phyloP scores from a whole-genome alignment of 23 tunicate genomes.

The Ascidia mentula region DNA sequence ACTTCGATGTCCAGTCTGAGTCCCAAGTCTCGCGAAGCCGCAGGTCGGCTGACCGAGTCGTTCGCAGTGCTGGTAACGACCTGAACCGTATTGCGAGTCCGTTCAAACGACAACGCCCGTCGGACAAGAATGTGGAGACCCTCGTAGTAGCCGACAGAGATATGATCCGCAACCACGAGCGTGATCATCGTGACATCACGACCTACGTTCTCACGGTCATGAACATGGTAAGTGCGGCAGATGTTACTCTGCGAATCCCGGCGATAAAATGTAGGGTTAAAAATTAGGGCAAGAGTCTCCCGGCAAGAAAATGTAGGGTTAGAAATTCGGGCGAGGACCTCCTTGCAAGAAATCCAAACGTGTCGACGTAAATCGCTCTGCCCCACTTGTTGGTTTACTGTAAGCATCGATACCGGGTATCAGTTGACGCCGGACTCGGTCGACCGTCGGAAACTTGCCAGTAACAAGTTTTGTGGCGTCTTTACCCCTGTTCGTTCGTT shows the following conservation, averaged over 20 bases:
- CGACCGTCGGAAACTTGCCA: too few species aligned
- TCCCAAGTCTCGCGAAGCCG: slow-evolving; percentile 5
- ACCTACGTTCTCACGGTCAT: slow-evolving; percentile 89
- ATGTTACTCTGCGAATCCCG: neutral
- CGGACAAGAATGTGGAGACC: slow-evolving; percentile 63
- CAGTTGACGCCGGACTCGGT: neutral
- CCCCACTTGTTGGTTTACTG: neutral
- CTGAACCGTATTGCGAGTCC: neutral
- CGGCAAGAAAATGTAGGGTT: too few species aligned
- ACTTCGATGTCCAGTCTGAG: neutral
- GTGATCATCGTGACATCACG: slow-evolving; percentile 80
- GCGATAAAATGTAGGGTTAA: too few species aligned
- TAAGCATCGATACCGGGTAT: neutral
- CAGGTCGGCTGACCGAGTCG: slow-evolving; percentile 11
- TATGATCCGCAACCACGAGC: slow-evolving; percentile 76
- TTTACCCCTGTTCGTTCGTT: too few species aligned
- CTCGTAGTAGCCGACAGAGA: slow-evolving; percentile 88
- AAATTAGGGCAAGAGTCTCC: too few species aligned
- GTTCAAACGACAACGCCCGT: slow-evolving; percentile 18
- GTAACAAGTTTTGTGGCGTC: too few species aligned
- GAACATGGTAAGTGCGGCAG: slow-evolving; percentile 79
- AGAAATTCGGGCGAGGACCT: too few species aligned
- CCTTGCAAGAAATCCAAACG: too few species aligned
- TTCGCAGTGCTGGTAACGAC: neutral
- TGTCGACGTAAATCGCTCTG: neutral